Base-by-base conservation (phyloP, 2,113 vertebrate species). In the Zingel zingel region DNA sequence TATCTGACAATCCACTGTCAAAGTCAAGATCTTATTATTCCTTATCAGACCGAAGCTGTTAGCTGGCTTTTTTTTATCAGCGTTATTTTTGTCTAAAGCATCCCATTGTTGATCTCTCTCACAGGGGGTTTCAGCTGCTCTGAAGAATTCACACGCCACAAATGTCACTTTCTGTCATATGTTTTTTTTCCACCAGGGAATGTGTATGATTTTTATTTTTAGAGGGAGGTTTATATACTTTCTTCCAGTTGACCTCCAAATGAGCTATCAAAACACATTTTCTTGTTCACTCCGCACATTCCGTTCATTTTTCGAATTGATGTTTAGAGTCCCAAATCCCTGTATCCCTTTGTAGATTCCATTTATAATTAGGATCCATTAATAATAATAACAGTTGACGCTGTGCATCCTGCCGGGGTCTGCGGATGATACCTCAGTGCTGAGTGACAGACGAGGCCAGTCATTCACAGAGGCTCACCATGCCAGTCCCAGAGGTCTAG, bases 381-480 rank as follows among this genome's bases (percentile, higher is more conserved):
- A 79, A 77, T 86, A 88, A 79, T 90, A 89, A 92, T 91, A 93
- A 80, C 84, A 90, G 81, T 88, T 75, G 86, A 82, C 77, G 74
- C 77, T 64, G 71, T 3, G 67, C 43, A 74, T 85, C 86, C 79
- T 79, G 77, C 81, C n/a, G 66, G 62, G 85, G 47, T 67, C 79
- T 81, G 86, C 5, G 72, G 77, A 89, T 25, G 86, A 89, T 83
- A 39, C 77, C 67, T 83, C 68, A 58, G 15, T 33, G 86, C 83
- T 91, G 88, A 93, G 85, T 89, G 88, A 89, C 82, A 58, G 86
- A 83, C 19, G 19, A 61, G 70, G 58, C 67, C 69, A 18, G 63
- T 85, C 86, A 54, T 86, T 90, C 82, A 47, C 68, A 48, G 78
- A 51, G 59, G 70, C 87, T 88, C 74, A n/a, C 67, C 85, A 2